Conservation (phyloP, 2,113 vertebrate species). For the Gymnobelideus leadbeateri region DNA sequence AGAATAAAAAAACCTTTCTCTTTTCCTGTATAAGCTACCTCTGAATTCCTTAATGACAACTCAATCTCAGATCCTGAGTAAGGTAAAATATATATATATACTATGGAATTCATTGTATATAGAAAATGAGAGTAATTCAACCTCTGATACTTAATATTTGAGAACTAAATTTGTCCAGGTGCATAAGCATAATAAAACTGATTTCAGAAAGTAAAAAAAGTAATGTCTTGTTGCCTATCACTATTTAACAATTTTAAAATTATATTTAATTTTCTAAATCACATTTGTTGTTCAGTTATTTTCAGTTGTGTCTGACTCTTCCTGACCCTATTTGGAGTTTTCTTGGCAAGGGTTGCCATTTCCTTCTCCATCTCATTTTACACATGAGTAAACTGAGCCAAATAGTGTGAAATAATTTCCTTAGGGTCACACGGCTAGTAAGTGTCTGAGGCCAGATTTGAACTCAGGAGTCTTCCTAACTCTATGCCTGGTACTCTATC, state of each 20-base stretch:
- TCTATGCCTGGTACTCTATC: no score
- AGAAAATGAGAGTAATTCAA: neutral
- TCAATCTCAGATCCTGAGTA: neutral
- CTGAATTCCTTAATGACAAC: neutral
- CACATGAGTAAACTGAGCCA: neutral
- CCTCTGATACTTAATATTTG: neutral
- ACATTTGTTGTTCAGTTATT: neutral
- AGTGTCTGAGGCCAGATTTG: neutral
- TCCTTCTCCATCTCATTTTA: no score
- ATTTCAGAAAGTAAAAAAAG: neutral
- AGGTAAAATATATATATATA: neutral
- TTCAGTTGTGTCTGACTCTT: no score
- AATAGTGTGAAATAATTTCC: neutral
- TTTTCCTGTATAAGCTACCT: neutral
- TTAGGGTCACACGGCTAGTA: neutral
- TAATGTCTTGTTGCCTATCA: neutral
- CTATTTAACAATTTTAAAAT: neutral
- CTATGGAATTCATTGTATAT: neutral
- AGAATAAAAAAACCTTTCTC: neutral
- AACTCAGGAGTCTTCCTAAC: neutral
- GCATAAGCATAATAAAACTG: neutral
- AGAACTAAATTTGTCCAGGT: neutral
- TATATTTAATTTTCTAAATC: neutral
- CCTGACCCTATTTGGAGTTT: no score
- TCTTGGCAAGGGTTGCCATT: no score